Percentiles rank a stretch among this genome's conserved stretches.
These are phyloP conservation scores for Thumatha senex DNA, from an alignment of 2,888 invertebrate species.

Conservation along the genomic window DNA sequence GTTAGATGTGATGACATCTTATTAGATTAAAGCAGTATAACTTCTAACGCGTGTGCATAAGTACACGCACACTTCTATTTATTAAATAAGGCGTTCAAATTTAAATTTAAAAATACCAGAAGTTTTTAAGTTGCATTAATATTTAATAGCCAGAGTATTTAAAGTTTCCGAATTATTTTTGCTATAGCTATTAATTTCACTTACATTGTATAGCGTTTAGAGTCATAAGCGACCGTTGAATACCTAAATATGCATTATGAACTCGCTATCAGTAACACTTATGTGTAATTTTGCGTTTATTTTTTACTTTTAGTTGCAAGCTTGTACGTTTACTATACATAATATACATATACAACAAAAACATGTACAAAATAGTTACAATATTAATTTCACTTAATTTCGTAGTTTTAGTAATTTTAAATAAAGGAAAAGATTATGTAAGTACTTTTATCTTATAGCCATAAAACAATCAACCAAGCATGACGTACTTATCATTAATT, in stretches of 20 bases:
- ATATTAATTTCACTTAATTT: background rate
- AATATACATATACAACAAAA: background rate
- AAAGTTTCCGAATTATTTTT: background rate
- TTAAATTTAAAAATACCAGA: no score
- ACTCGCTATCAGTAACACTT: background rate
- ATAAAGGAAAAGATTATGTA: conserved; percentile 3
- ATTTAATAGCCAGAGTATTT: no score
- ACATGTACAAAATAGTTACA: background rate
- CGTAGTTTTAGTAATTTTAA: background rate
- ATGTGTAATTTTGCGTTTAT: background rate
- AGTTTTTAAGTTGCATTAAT: no score
- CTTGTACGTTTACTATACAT: no score
- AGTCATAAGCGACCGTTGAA: background rate
- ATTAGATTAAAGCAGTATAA: no score
- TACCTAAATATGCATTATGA: background rate
- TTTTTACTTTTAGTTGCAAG: background rate
- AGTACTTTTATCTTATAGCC: background rate
- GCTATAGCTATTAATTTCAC: background rate
- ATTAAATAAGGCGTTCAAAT: no score
- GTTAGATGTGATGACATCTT: no score
- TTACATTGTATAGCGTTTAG: background rate
- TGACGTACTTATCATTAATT: background rate
- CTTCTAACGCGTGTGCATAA: no score
- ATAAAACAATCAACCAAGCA: background rate
- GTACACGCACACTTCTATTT: no score